Evolutionary conservation across 2,113 vertebrate genomes (phyloP).

Genomic region (Andinoacara biseriatus): DNA sequence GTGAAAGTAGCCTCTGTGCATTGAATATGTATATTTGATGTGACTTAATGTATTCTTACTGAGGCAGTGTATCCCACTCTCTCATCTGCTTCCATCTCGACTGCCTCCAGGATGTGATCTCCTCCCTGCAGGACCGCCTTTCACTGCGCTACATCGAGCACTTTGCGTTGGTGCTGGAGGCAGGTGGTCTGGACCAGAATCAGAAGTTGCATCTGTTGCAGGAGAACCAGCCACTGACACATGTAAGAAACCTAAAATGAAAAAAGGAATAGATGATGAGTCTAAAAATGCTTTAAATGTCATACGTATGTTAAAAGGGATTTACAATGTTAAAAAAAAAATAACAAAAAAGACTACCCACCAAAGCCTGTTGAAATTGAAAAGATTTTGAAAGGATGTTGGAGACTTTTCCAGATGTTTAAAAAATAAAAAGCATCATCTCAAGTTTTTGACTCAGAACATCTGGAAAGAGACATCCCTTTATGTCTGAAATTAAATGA

Average conservation of each 20-base stretch:
- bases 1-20: slow-evolving; percentile 22
- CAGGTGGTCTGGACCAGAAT: slow-evolving; percentile 89
- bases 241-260: slow-evolving; percentile 80
- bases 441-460: not conserved
- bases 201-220: slow-evolving; percentile 92
- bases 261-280: not conserved
- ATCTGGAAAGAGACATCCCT: not conserved
- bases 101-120: slow-evolving; percentile 90
- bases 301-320: not conserved
- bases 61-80: slow-evolving; percentile 17
- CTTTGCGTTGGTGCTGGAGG: slow-evolving; percentile 95
- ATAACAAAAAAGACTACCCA: not conserved
- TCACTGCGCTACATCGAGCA: slow-evolving; percentile 97
- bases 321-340: not conserved
- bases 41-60: not conserved
- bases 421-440: not conserved
- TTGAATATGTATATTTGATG: slow-evolving; percentile 8
- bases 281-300: not conserved
- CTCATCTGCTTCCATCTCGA: slow-evolving; percentile 28
- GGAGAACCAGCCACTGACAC: slow-evolving; percentile 95
- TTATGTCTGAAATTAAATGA: not conserved
- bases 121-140: slow-evolving; percentile 95
- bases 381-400: not conserved
- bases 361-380: not conserved
- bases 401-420: no score